Evolutionary conservation across 2,888 invertebrate species (phyloP).

Genomic region (Caenorhabditis auriculariae): DNA sequence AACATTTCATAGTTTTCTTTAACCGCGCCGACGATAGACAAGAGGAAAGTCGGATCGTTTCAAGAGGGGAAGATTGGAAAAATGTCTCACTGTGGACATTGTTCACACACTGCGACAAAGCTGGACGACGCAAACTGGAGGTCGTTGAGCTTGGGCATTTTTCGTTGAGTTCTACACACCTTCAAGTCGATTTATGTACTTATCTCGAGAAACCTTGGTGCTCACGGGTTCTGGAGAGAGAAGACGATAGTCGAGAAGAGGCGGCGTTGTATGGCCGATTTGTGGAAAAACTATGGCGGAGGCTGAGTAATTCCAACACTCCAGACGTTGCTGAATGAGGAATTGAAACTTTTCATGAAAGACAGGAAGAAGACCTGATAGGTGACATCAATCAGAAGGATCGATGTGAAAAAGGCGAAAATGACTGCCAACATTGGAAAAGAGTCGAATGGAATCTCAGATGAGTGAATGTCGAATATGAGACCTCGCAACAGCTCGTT

Average conservation of each 20-base stretch:
- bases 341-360: not conserved
- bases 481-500: no score
- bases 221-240: constrained; percentile 12
- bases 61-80: no score
- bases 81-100: constrained; percentile 29
- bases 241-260: constrained; percentile 19
- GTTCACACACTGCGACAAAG: constrained; percentile 19
- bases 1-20: no score
- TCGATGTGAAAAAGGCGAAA: no score
- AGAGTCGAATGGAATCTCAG: no score
- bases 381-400: not conserved
- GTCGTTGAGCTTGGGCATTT: constrained; percentile 15
- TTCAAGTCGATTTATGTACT: constrained; percentile 1
- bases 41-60: no score
- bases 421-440: no score
- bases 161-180: constrained; percentile 13
- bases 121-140: constrained; percentile 13
- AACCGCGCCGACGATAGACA: no score
- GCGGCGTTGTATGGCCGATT: constrained; percentile 6
- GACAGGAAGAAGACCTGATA: not conserved
- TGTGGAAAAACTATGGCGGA: constrained; percentile 14
- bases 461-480: no score
- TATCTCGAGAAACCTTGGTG: not conserved
- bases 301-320: constrained; percentile 20
- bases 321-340: constrained; percentile 13